Conservation (phyloP, 2,113 vertebrate species). For the Chinchilla lanigera region DNA sequence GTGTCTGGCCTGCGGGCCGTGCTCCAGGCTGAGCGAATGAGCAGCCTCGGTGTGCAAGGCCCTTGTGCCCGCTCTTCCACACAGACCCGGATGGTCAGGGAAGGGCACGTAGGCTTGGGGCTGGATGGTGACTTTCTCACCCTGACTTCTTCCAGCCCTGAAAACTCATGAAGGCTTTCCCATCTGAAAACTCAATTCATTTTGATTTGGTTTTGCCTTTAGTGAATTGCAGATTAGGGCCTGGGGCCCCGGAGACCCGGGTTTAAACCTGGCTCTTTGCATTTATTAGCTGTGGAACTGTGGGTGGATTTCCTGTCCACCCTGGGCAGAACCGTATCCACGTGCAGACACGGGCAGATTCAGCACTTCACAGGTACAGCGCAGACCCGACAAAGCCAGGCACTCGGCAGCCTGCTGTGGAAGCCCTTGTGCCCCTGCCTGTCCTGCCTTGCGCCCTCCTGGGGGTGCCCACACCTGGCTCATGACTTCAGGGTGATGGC, state of each 20-base stretch:
- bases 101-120: no score
- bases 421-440: no score
- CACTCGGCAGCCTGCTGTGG: neutral
- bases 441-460: neutral
- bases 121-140: neutral
- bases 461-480: neutral
- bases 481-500: no score
- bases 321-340: neutral
- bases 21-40: fast-evolving
- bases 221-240: neutral
- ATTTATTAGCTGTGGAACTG: neutral
- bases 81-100: neutral
- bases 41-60: neutral
- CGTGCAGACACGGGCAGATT: fast-evolving
- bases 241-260: neutral
- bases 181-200: neutral
- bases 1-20: neutral
- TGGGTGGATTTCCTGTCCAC: no score
- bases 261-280: neutral
- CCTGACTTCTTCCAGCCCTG: neutral
- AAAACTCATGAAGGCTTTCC: neutral
- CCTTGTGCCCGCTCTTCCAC: no score
- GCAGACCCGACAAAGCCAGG: neutral
- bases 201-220: neutral
- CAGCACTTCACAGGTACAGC: no score